Evolutionary conservation across 2,888 invertebrate species (phyloP).

Genomic region (Argyresthia albistria): DNA sequence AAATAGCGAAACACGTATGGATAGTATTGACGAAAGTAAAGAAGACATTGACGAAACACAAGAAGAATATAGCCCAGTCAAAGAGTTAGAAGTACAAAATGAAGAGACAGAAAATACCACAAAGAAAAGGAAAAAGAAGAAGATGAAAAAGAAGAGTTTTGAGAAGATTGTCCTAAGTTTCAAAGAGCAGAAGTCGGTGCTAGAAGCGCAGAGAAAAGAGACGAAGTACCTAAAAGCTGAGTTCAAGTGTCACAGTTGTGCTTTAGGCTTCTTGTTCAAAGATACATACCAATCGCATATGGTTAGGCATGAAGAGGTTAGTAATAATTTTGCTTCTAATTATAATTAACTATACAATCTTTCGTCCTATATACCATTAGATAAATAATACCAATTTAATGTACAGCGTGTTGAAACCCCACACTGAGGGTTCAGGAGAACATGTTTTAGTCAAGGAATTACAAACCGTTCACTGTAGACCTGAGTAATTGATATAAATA

Average conservation of each 20-base stretch:
- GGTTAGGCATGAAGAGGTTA: conserved; percentile 64
- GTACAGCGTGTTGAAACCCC: too few species aligned
- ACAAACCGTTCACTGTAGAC: too few species aligned
- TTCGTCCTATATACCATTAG: too few species aligned
- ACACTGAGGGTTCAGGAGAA: too few species aligned
- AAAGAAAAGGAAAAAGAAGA: conserved; percentile 18
- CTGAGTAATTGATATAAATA: too few species aligned
- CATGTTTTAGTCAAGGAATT: too few species aligned
- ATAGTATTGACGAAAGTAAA: background rate
- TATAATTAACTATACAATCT: too few species aligned
- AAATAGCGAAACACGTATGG: background rate
- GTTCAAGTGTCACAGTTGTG: conserved; percentile 55
- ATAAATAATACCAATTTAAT: too few species aligned
- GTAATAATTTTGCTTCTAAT: background rate
- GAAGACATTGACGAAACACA: background rate
- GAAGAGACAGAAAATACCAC: background rate
- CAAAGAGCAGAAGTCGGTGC: conserved; percentile 48
- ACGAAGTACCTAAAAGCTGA: conserved; percentile 51
- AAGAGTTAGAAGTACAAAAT: too few species aligned
- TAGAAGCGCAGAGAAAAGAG: conserved; percentile 41
- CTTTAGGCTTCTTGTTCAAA: conserved; percentile 47
- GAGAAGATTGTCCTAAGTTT: conserved; percentile 33
- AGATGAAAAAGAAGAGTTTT: conserved; percentile 23
- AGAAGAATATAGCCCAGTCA: background rate
- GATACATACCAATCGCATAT: conserved; percentile 59